Base-by-base conservation (phyloP, 2,113 vertebrate genomes). In the Pao palembangensis region DNA sequence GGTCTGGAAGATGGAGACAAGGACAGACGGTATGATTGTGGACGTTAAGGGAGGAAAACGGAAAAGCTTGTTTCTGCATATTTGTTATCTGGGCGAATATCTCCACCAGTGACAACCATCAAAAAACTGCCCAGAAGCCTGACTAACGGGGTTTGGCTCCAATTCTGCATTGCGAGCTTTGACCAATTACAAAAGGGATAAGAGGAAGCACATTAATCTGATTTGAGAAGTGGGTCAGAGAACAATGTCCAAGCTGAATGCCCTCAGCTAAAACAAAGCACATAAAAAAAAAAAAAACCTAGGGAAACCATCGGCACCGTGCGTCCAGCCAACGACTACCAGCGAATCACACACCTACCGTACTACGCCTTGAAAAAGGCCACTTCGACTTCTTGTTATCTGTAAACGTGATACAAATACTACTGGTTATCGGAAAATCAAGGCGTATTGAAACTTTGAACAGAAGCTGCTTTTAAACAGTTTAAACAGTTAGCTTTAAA, bases 321-420 rank as follows among this genome's bases (percentile, higher is more conserved):
- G 25, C 31, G 38, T 28, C 44, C 44, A 5, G 17, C 67, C 61
- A 59, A 46, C 49, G 28, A 43, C 46, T 44, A 38, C 19, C 13
- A 14, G 44, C 18, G 21, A 51, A 18, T 18, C 59, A 20, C 49
- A 55, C 82, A 92, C 93, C 84, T 82, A 94, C 94, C 38, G 82
- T 75, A 82, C 81, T 87, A 74, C 89, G 93, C 66, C 85, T 93
- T 18, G 86, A 88, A 79, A 98, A 96, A n/a, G 93, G 93, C 94
- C 94, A 96, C 86, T 93, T 93, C 65, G 88, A 80, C 73, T 95
- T 98, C 90, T 94, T 97, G 20, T 91, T 89, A 75, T 94, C 93
- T 97, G 67, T n/a, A 65, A 73, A 41, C 46, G 67, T 21, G 23
- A 56, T 21, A 55, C 67, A 57, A 47, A 84, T 7, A 57, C 34